These are phyloP conservation scores for Epistrophe grossulariae DNA, from an alignment of 2,888 invertebrate species.

Conservation along the genomic window DNA sequence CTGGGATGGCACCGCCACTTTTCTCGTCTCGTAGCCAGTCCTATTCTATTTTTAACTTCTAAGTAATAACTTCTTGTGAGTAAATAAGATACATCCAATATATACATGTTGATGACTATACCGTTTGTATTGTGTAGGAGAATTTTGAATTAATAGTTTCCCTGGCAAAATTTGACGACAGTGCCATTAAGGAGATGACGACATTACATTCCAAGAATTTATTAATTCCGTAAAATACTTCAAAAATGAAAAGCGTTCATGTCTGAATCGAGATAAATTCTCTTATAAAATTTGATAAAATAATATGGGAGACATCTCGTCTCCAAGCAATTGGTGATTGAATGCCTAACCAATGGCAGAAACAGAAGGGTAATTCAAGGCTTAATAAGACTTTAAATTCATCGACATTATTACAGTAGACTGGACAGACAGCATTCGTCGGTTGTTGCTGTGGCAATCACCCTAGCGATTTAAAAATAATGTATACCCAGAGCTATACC, in stretches of 20 bases:
- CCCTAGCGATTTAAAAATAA: neutral
- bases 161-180: no score
- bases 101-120: no score
- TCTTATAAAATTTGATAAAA: neutral
- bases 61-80: no score
- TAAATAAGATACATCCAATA: no score
- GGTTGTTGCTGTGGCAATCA: neutral
- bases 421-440: neutral
- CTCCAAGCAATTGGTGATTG: neutral
- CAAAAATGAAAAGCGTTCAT: neutral
- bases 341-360: neutral
- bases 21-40: no score
- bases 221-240: neutral
- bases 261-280: neutral
- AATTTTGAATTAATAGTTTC: no score
- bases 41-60: no score
- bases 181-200: no score
- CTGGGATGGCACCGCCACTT: no score
- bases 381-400: slow-evolving; percentile 13
- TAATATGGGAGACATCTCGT: neutral
- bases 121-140: no score
- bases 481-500: neutral
- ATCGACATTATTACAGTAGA: slow-evolving; percentile 1
- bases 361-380: slow-evolving; percentile 5
- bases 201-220: neutral